Base-by-base conservation (phyloP, 2,113 vertebrate species). In the Myotis yumanensis region DNA sequence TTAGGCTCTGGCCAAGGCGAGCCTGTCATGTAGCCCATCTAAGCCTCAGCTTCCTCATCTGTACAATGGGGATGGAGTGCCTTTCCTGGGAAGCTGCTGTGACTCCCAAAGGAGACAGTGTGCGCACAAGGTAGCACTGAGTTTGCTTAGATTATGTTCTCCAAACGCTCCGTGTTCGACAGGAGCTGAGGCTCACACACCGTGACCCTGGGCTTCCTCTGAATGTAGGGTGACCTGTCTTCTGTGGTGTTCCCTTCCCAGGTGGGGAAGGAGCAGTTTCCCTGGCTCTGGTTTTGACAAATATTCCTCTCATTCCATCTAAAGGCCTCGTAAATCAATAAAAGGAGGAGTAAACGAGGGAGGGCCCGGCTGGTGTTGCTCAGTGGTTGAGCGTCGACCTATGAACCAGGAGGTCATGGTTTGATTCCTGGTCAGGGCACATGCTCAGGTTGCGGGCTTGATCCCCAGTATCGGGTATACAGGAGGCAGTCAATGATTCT, bases 21-120 rank as follows among this genome's bases (percentile, higher is more conserved):
- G 10, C 43, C 57, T 93, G 14, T 91, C 18, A 76, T 0, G 35
- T 14, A 43, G 17, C 37, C 90, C 83, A 11, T 12, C 86, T 94
- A 71, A 87, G 73, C 86, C 48, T 96, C 68, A 90, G 48, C 94
- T 96, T 95, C 37, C 11, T 76, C 37, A 91, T 77, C 73, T 95
- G 81, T 76, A 90, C 94, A 96, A 94, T 69, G 85, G 48, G 43
- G n/a, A 43, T n/a, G 46, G 73, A 79, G 46, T 64, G 54, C 54
- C 11, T 48, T 59, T 83, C 30, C 64, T 54, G 52, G 17, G 89
- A 54, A 76, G 57, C n/a, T 51, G 15, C 37, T 32, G 22, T 86
- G 76, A 62, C 25, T 54, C 51, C 62, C 28, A 48, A 20, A 79
- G 32, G 11, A 82, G 66, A 64, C 7, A 64, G 46, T 9, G 30